phyloP scores from a whole-genome alignment of 2,888 invertebrate genomes.

The Antheraea yamamai region DNA sequence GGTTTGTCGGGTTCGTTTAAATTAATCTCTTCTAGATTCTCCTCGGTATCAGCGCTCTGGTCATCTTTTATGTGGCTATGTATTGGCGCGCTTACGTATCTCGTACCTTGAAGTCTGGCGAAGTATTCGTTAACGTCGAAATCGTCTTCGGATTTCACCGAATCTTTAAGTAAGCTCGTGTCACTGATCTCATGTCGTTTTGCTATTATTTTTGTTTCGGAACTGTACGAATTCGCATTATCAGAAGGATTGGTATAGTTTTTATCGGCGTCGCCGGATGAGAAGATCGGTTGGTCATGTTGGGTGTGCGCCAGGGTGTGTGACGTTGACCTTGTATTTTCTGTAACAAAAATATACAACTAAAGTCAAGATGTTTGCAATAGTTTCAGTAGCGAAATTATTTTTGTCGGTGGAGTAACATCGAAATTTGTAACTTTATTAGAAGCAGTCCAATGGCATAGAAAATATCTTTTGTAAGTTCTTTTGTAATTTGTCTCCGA shows the following conservation, averaged over 20 bases:
- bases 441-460: neutral
- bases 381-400: neutral
- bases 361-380: neutral
- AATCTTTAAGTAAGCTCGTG: constrained; percentile 50
- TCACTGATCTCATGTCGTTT: constrained; percentile 28
- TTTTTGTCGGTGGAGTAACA: neutral
- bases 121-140: constrained; percentile 79
- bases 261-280: constrained; percentile 59
- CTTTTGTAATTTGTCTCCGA: neutral
- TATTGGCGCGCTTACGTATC: constrained; percentile 72
- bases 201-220: constrained; percentile 34
- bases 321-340: constrained; percentile 50
- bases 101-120: constrained; percentile 70
- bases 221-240: constrained; percentile 28
- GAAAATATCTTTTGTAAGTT: neutral
- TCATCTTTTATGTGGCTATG: constrained; percentile 71
- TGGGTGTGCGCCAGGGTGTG: constrained; percentile 51
- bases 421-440: neutral
- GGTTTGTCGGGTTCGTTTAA: constrained; percentile 58
- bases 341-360: constrained; percentile 57
- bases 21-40: constrained; percentile 70
- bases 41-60: constrained; percentile 69
- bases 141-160: constrained; percentile 63
- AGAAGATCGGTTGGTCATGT: constrained; percentile 45
- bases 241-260: constrained; percentile 29